Evolutionary conservation across 2,797 vertebrate genomes (phyloP).

Genomic region (Coregonus sp.): DNA sequence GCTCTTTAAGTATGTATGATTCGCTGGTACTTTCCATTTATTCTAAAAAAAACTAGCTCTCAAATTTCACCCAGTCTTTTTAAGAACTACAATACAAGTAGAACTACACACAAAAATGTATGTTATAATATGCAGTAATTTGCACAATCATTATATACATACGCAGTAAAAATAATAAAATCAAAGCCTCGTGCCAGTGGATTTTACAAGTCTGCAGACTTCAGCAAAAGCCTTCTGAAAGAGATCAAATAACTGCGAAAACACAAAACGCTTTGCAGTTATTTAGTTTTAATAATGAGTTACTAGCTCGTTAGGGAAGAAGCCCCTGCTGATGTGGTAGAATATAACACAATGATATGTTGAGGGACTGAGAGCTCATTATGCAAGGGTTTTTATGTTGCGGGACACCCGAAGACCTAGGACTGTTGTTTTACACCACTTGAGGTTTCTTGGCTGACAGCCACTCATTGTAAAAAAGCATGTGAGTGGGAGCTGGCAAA

Average conservation of each 20-base stretch:
- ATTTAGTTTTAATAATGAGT: conserved; percentile 37
- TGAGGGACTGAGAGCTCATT: conserved; percentile 33
- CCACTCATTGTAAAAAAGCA: conserved; percentile 30
- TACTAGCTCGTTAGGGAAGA: conserved; percentile 46
- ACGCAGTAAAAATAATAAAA: not conserved
- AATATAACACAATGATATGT: not conserved
- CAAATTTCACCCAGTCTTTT: not conserved
- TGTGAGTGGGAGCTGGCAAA: conserved; percentile 42
- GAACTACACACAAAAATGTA: not conserved
- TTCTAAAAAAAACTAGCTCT: not conserved
- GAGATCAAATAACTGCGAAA: conserved; percentile 39
- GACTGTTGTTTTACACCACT: conserved; percentile 55
- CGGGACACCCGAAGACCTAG: conserved; percentile 35
- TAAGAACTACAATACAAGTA: not conserved
- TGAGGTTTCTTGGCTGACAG: conserved; percentile 41
- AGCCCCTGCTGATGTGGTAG: conserved; percentile 55
- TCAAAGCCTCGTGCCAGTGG: conserved; percentile 46
- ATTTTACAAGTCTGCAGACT: conserved; percentile 59
- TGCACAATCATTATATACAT: conserved; percentile 22
- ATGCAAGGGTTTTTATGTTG: conserved; percentile 54
- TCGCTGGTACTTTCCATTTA: not conserved
- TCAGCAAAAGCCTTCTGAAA: conserved; percentile 48
- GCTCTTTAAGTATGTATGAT: not conserved
- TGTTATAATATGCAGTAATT: not conserved
- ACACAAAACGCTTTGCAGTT: conserved; percentile 12